Evolutionary conservation across 2,888 invertebrate genomes (phyloP).

Genomic region (Linnaemya vulpina): DNA sequence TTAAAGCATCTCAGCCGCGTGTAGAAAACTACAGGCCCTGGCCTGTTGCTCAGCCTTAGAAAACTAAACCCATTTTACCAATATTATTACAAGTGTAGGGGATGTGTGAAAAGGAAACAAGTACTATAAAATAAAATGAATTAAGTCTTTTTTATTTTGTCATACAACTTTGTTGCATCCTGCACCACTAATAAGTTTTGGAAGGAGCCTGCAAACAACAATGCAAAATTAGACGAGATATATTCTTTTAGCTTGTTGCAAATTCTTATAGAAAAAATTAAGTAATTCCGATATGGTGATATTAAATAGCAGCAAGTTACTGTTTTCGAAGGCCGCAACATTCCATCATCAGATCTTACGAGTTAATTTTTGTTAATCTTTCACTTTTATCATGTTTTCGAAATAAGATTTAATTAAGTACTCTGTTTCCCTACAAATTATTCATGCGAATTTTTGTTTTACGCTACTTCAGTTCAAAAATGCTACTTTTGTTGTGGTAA

Average conservation of each 20-base stretch:
- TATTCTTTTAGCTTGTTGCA: slow-evolving; percentile 43
- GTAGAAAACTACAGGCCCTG: not conserved
- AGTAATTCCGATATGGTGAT: no score
- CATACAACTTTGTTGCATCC: slow-evolving; percentile 60
- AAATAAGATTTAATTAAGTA: no score
- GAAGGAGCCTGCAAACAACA: slow-evolving; percentile 41
- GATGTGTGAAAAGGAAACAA: slow-evolving; percentile 4
- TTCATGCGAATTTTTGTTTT: no score
- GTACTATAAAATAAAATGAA: not conserved
- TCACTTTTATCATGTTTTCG: no score
- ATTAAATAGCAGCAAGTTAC: no score
- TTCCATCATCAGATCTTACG: no score
- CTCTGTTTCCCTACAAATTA: no score
- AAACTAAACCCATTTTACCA: slow-evolving; percentile 9
- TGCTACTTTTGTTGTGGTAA: no score
- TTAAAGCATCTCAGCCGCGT: not conserved
- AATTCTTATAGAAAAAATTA: no score
- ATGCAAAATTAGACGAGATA: not conserved
- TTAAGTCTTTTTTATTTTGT: not conserved
- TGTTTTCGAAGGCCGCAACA: no score
- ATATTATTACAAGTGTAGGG: not conserved
- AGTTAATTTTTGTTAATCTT: no score
- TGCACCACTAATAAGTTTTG: slow-evolving; percentile 43
- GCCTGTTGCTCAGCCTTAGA: not conserved
- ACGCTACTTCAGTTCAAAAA: no score